A percentile compares a stretch with the other conserved stretches of the same genome.
phyloP scores from a whole-genome alignment of 1,140 invertebrate genomes.

The Drosophila saltans region DNA sequence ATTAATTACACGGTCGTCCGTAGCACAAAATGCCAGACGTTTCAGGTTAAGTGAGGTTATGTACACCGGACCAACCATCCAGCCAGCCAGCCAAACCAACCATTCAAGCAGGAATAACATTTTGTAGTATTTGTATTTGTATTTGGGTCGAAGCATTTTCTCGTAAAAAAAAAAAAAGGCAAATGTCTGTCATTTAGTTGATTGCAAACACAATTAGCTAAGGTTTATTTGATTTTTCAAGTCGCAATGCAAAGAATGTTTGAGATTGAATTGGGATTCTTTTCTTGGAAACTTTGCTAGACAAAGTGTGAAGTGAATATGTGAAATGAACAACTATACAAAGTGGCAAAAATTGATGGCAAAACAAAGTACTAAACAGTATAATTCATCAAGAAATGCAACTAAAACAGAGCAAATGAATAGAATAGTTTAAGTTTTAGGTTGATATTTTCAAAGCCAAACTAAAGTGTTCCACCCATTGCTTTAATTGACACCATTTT shows the following conservation, averaged over 20 bases:
- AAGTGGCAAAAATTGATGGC: too few species aligned
- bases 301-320: neutral
- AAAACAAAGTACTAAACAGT: too few species aligned
- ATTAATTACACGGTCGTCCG: slow-evolving; percentile 63
- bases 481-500: too few species aligned
- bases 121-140: slow-evolving; percentile 56
- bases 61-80: slow-evolving; percentile 25
- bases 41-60: slow-evolving; percentile 61
- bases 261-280: slow-evolving; percentile 37
- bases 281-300: neutral
- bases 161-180: slow-evolving; percentile 41
- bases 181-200: slow-evolving; percentile 78
- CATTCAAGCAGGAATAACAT: slow-evolving; percentile 5
- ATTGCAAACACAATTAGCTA: slow-evolving; percentile 80
- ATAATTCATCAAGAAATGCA: too few species aligned
- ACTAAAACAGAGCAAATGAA: too few species aligned
- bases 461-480: too few species aligned
- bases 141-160: slow-evolving; percentile 50
- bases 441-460: too few species aligned
- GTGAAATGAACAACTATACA: neutral
- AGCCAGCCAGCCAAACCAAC: too few species aligned
- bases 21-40: slow-evolving; percentile 5
- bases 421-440: too few species aligned
- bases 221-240: slow-evolving; percentile 77
- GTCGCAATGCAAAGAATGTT: slow-evolving; percentile 52